Percentiles rank a stretch among this genome's conserved stretches.
Conservation (phyloP, 2,113 vertebrate species). For the Alectura lathami region DNA sequence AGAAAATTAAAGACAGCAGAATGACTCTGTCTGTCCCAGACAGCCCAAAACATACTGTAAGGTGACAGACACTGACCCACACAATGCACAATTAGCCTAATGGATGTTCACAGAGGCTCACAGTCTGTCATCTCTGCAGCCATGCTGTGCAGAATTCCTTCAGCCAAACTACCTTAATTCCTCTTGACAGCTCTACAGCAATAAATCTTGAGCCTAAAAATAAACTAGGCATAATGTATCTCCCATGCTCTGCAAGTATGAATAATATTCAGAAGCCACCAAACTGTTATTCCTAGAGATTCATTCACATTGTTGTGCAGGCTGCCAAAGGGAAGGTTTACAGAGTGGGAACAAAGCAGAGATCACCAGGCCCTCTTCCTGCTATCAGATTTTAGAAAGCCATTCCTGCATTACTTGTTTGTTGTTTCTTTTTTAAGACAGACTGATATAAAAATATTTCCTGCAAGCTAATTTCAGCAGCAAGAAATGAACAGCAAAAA, state of each 20-base stretch:
- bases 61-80: constrained; percentile 28
- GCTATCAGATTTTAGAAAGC: not conserved
- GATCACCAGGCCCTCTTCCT: not conserved
- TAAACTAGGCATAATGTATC: constrained; percentile 59
- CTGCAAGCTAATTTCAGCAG: not conserved
- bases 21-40: not conserved
- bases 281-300: constrained; percentile 33
- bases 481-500: constrained; percentile 23
- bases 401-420: not conserved
- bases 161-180: constrained; percentile 28
- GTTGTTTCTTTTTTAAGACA: not conserved
- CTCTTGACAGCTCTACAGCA: constrained; percentile 36
- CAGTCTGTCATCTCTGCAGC: constrained; percentile 29
- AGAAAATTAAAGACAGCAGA: not conserved
- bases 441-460: not conserved
- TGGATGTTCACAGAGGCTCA: constrained; percentile 19
- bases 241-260: constrained; percentile 57
- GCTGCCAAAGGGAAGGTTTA: not conserved
- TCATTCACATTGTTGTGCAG: constrained; percentile 7
- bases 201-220: constrained; percentile 68
- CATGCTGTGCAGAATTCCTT: not conserved
- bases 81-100: constrained; percentile 52
- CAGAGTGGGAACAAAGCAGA: not conserved
- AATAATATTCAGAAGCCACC: constrained; percentile 44
- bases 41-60: not conserved